phyloP scores from a whole-genome alignment of 1,140 invertebrate genomes.

The Halictus rubicundus region DNA sequence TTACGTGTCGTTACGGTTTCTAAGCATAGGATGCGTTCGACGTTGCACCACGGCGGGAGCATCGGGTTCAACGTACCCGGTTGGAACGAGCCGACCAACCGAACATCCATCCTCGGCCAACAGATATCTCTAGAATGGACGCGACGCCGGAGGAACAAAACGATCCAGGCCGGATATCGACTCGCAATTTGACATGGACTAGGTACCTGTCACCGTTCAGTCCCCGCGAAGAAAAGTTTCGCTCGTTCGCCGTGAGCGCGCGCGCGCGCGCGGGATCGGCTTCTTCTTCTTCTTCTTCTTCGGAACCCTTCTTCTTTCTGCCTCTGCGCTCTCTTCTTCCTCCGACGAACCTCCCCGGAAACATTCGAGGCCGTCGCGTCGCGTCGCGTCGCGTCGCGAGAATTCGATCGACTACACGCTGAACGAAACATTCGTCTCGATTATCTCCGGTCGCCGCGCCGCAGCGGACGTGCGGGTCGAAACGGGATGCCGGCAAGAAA shows the following conservation, averaged over 20 bases:
- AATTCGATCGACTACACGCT: conserved; percentile 55
- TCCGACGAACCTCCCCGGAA: not conserved
- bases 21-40: conserved; percentile 75
- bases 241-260: conserved; percentile 55
- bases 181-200: conserved; percentile 70
- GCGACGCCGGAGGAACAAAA: conserved; percentile 10
- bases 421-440: conserved; percentile 64
- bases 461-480: conserved; percentile 19
- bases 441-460: conserved; percentile 45
- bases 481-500: conserved; percentile 9
- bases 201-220: conserved; percentile 65
- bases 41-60: conserved; percentile 56
- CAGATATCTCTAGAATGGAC: conserved; percentile 63
- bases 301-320: not conserved
- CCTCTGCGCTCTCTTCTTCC: not conserved
- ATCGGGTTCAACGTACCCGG: conserved; percentile 70
- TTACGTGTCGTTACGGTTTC: conserved; percentile 78
- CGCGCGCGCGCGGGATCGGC: not conserved
- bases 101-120: conserved; percentile 66
- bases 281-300: not conserved
- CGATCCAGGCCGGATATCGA: conserved; percentile 63
- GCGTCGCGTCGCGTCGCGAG: conserved; percentile 23
- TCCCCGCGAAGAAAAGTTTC: conserved; percentile 66
- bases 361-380: not conserved
- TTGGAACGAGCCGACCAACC: conserved; percentile 58